These are phyloP conservation scores for Hippocampus guttulatus DNA, from an alignment of 2,113 vertebrate genomes.

Conservation along the genomic window DNA sequence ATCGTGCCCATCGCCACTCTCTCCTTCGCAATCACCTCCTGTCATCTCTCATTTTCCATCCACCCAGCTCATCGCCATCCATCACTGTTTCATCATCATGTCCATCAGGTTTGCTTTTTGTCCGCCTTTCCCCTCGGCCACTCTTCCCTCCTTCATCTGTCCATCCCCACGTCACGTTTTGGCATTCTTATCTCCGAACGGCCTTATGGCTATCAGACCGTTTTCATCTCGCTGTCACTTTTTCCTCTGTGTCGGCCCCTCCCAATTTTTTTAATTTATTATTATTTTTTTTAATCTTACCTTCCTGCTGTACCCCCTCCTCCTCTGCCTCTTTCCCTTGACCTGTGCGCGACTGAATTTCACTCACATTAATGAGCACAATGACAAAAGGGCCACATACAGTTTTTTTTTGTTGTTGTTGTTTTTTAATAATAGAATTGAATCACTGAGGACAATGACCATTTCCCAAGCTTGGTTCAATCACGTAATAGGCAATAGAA, in stretches of 20 bases:
- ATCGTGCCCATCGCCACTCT: slow-evolving; percentile 21
- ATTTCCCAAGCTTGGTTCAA: neutral
- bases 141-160: slow-evolving; percentile 24
- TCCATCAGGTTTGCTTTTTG: slow-evolving; percentile 19
- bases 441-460: neutral
- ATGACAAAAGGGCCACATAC: neutral
- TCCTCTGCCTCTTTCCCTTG: neutral
- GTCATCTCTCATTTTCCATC: slow-evolving; percentile 14
- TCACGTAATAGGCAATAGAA: neutral
- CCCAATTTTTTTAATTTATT: neutral
- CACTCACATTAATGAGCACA: neutral
- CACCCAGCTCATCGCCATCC: slow-evolving; percentile 14
- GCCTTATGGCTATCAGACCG: slow-evolving; percentile 37
- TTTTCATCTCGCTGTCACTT: slow-evolving; percentile 47
- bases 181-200: slow-evolving; percentile 48
- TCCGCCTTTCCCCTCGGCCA: neutral
- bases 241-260: slow-evolving; percentile 18
- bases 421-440: neutral
- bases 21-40: slow-evolving; percentile 19
- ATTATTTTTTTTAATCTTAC: slow-evolving; percentile 31
- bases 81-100: slow-evolving; percentile 43
- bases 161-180: slow-evolving; percentile 42
- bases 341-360: slow-evolving; percentile 5
- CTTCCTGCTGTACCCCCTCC: slow-evolving; percentile 5
- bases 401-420: no score